Conservation (phyloP, 2,113 vertebrate species). For the Bungarus multicinctus region DNA sequence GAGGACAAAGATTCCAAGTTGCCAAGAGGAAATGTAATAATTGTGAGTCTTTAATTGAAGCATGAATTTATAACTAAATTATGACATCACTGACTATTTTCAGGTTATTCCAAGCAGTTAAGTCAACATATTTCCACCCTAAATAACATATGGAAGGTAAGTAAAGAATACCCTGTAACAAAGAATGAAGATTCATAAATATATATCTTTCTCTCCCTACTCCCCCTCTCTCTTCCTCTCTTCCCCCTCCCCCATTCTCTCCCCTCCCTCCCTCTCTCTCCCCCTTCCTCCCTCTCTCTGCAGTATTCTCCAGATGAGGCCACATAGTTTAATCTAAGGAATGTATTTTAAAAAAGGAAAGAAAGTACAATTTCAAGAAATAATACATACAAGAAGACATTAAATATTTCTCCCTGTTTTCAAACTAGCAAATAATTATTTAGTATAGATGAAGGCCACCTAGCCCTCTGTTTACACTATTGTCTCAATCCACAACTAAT, state of each 20-base stretch:
- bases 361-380: neutral
- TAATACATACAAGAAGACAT: neutral
- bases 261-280: too few species aligned
- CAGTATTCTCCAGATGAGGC: neutral
- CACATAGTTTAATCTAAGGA: neutral
- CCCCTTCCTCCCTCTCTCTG: too few species aligned
- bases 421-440: neutral
- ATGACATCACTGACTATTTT: neutral
- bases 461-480: neutral
- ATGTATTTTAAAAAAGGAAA: neutral
- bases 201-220: neutral
- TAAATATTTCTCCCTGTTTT: neutral
- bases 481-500: neutral
- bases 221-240: neutral
- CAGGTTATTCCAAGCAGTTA: rapidly evolving
- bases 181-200: neutral
- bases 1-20: neutral
- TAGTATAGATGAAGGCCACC: neutral
- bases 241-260: neutral
- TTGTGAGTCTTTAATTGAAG: neutral
- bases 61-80: neutral
- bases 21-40: neutral
- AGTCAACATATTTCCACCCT: constrained; percentile 5
- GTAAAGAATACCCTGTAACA: neutral
- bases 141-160: neutral